These are phyloP conservation scores for Microcebus ravelobensis DNA, from an alignment of 2,113 vertebrate genomes.

Conservation along the genomic window DNA sequence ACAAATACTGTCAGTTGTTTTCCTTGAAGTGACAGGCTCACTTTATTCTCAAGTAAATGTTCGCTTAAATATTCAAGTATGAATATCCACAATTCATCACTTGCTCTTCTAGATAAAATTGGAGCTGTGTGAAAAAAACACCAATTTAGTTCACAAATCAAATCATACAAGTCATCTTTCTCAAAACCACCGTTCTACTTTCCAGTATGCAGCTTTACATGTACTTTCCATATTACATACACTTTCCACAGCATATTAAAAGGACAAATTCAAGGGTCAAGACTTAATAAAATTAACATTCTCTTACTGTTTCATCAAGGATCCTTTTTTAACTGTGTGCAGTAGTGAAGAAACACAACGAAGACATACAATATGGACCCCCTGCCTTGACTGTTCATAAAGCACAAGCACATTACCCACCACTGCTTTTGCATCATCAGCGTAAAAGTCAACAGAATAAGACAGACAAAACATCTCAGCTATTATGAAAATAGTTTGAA, in stretches of 20 bases:
- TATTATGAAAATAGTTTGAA: not conserved
- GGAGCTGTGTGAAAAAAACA: not conserved
- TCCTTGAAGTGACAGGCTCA: not conserved
- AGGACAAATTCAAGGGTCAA: not conserved
- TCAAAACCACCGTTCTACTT: not conserved
- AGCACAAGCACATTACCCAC: not conserved
- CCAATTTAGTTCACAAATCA: not conserved
- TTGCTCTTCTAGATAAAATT: not conserved
- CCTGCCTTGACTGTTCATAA: not conserved
- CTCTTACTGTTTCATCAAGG: not conserved
- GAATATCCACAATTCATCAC: not conserved
- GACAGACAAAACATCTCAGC: not conserved
- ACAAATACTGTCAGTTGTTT: conserved; percentile 15
- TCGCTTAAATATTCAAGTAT: not conserved
- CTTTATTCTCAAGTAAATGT: not conserved
- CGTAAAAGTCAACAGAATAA: not conserved
- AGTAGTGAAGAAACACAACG: not conserved
- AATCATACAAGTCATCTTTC: not conserved
- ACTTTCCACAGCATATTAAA: not conserved
- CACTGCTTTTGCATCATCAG: not conserved
- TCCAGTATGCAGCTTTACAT: not conserved
- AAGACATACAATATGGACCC: not conserved
- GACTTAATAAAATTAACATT: not conserved
- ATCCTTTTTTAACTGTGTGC: not conserved
- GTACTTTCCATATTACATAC: not conserved